A percentile compares a stretch with the other conserved stretches of the same genome.
Evolutionary conservation across 2,888 invertebrate genomes (phyloP).

Genomic region (Phymatocera aterrima): DNA sequence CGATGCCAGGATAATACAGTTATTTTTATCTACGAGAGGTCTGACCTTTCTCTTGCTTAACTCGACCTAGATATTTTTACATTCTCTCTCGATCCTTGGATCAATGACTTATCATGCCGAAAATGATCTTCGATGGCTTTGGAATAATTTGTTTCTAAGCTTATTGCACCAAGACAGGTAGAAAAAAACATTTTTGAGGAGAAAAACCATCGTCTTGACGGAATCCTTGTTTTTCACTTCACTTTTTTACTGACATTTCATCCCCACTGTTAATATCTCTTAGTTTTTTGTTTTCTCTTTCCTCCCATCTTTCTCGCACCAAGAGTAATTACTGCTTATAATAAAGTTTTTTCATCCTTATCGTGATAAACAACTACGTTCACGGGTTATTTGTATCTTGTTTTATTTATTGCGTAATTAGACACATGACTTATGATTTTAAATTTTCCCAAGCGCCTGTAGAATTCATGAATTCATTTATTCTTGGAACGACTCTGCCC

Average conservation of each 20-base stretch:
- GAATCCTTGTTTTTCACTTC: not conserved
- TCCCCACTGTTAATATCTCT: conserved; percentile 1
- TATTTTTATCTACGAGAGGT: conserved; percentile 18
- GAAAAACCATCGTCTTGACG: not conserved
- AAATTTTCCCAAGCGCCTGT: conserved; percentile 4
- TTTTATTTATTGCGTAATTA: conserved; percentile 33
- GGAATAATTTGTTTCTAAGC: too few relatives aligned
- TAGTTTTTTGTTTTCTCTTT: not conserved
- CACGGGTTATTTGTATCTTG: conserved; percentile 27
- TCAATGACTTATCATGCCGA: not conserved
- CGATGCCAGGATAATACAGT: conserved; percentile 52
- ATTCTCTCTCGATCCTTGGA: conserved; percentile 1
- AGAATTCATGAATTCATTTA: not conserved
- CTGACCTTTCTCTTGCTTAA: not conserved
- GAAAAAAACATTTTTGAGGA: not conserved
- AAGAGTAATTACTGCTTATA: not conserved
- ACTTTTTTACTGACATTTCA: not conserved
- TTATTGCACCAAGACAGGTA: too few relatives aligned
- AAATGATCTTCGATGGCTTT: not conserved
- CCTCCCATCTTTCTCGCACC: not conserved
- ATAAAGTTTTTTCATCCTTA: conserved; percentile 19
- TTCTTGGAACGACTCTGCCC: not conserved
- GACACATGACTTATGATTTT: conserved; percentile 22
- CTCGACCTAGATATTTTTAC: not conserved
- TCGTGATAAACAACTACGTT: conserved; percentile 24